phyloP scores from a whole-genome alignment of 2,888 invertebrate species.

The Buathra laborator region DNA sequence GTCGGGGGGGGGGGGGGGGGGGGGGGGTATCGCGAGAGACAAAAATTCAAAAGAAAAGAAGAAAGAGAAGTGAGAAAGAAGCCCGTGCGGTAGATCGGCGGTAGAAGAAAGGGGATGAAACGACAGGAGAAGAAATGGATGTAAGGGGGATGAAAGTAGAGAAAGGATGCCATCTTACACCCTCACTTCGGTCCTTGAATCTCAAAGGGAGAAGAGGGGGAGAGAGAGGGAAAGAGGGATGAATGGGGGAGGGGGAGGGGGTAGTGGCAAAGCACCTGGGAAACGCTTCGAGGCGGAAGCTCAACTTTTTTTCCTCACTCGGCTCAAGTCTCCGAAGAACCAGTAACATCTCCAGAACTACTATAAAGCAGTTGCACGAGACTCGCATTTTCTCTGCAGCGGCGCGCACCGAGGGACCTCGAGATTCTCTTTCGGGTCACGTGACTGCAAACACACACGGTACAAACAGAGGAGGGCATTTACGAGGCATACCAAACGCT shows the following conservation, averaged over 20 bases:
- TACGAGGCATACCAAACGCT: background rate
- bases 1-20: background rate
- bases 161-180: slow-evolving; percentile 36
- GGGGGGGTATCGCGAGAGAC: background rate
- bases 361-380: background rate
- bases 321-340: slow-evolving; percentile 12
- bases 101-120: slow-evolving; percentile 40
- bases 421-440: slow-evolving; percentile 22
- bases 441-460: background rate
- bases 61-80: background rate
- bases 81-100: slow-evolving; percentile 15
- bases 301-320: slow-evolving; percentile 22
- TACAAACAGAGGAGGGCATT: slow-evolving; percentile 13
- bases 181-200: slow-evolving; percentile 11
- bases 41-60: slow-evolving; percentile 11
- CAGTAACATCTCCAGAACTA: background rate
- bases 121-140: slow-evolving; percentile 20
- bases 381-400: slow-evolving; percentile 15
- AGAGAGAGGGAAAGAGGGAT: no score
- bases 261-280: slow-evolving; percentile 18
- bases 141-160: slow-evolving; percentile 19
- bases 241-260: background rate
- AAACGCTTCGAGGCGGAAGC: slow-evolving; percentile 19
- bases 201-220: background rate
- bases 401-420: background rate